A percentile compares a stretch with the other conserved stretches of the same genome.
Conservation (phyloP, 2,888 invertebrate genomes). For the Fragum whitleyi region DNA sequence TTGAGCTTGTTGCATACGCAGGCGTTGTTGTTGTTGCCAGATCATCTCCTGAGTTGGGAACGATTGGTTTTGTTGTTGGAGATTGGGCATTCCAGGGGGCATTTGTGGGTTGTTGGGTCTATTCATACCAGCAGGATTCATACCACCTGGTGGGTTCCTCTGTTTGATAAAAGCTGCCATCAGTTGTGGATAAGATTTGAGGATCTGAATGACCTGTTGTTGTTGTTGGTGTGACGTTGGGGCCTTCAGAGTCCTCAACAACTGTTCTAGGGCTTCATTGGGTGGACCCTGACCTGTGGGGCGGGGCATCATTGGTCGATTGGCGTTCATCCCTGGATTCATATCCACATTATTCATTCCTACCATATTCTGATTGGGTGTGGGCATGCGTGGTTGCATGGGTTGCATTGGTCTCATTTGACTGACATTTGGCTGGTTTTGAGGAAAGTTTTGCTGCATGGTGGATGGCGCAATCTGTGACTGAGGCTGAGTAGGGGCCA, state of each 20-base stretch:
- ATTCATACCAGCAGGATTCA: conserved; percentile 52
- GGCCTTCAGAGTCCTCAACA: conserved; percentile 95
- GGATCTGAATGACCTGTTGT: conserved; percentile 93
- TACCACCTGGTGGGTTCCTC: conserved; percentile 83
- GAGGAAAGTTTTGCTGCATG: conserved; percentile 65
- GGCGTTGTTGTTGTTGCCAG: conserved; percentile 78
- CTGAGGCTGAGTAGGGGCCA: conserved; percentile 36
- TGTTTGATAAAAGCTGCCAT: conserved; percentile 98
- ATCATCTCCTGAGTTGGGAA: conserved; percentile 73
- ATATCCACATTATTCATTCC: conserved; percentile 71
- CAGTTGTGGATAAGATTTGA: conserved; percentile 96
- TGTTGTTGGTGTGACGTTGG: conserved; percentile 97
- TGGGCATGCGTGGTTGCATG: conserved; percentile 62
- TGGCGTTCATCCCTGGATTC: conserved; percentile 52
- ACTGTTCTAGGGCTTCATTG: conserved; percentile 86
- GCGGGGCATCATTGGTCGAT: conserved; percentile 70
- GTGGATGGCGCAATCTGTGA: conserved; percentile 64
- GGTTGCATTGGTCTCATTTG: conserved; percentile 62
- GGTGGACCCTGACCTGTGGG: conserved; percentile 69
- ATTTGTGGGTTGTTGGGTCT: conserved; percentile 61
- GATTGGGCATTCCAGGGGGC: conserved; percentile 63
- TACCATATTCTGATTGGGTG: conserved; percentile 64
- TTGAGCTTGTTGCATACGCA: conserved; percentile 72
- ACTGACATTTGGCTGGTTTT: conserved; percentile 63
- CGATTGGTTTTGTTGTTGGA: conserved; percentile 73